phyloP scores from a whole-genome alignment of 1,140 invertebrate species.

The Aphelinus atriplicis region DNA sequence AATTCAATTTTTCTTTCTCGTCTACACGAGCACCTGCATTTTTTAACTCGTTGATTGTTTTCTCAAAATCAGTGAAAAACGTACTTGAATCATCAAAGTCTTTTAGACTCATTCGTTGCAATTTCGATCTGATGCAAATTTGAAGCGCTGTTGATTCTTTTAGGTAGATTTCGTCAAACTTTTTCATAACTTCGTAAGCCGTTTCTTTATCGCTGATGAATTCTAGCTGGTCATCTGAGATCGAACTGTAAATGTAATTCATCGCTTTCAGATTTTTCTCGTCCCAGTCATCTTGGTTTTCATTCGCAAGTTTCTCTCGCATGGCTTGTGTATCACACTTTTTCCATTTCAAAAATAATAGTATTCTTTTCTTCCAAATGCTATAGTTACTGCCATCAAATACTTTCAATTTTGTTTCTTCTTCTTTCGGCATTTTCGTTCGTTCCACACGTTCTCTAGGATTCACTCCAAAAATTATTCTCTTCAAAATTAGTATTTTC shows the following conservation, averaged over 20 bases:
- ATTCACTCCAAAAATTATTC: too few species aligned
- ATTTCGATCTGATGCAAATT: constrained; percentile 46
- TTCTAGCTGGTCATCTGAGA: constrained; percentile 13
- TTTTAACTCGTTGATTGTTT: constrained; percentile 27
- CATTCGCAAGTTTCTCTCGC: constrained; percentile 39
- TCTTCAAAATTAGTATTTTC: too few species aligned
- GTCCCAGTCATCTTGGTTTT: too few species aligned
- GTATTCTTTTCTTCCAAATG: constrained; percentile 40
- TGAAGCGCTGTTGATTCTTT: constrained; percentile 50
- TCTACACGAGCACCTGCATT: constrained; percentile 8
- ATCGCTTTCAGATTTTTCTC: too few species aligned
- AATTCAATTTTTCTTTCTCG: constrained; percentile 34
- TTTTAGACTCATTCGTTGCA: constrained; percentile 35
- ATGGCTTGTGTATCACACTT: constrained; percentile 42
- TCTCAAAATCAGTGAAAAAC: constrained; percentile 19
- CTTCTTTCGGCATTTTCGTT: too few species aligned
- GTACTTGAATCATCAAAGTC: background rate
- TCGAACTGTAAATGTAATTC: too few species aligned
- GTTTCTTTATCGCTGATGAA: constrained; percentile 46
- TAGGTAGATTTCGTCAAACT: constrained; percentile 48
- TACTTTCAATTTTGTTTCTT: constrained; percentile 33
- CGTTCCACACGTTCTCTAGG: too few species aligned
- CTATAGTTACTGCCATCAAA: constrained; percentile 41
- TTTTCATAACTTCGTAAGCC: constrained; percentile 50
- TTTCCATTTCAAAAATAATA: constrained; percentile 43